Percentiles rank a stretch among this genome's conserved stretches.
These are phyloP conservation scores for Tachyglossus aculeatus DNA, from an alignment of 2,797 vertebrate genomes.

Conservation along the genomic window DNA sequence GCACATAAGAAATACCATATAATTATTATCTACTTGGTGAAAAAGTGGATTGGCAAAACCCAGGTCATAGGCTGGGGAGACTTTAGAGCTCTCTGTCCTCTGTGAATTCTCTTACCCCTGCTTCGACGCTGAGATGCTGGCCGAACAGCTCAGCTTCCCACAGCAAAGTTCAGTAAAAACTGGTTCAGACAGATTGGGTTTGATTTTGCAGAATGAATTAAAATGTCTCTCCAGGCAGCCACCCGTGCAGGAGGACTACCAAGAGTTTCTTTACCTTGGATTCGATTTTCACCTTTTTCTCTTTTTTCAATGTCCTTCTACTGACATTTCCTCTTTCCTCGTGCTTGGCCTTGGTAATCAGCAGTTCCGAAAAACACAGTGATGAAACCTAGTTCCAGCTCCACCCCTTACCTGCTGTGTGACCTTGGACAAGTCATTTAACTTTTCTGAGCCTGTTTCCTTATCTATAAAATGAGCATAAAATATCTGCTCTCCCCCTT, in stretches of 20 bases:
- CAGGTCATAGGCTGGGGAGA: not conserved
- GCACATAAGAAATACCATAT: too few relatives aligned
- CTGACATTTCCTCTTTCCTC: too few relatives aligned
- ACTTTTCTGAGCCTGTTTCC: too few relatives aligned
- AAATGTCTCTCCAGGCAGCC: not conserved
- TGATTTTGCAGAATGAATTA: not conserved
- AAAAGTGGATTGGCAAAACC: not conserved
- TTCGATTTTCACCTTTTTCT: not conserved
- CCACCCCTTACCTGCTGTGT: too few relatives aligned
- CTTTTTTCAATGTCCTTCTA: not conserved
- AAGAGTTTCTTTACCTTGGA: not conserved
- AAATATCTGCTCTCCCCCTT: too few relatives aligned
- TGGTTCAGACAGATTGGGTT: not conserved
- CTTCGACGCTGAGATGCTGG: not conserved
- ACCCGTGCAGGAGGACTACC: not conserved
- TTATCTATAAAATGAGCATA: too few relatives aligned
- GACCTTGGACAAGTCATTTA: too few relatives aligned
- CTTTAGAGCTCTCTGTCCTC: not conserved
- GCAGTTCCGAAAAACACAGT: too few relatives aligned
- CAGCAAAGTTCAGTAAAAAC: not conserved
- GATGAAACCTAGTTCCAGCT: too few relatives aligned
- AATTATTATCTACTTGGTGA: too few relatives aligned
- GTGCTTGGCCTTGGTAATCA: too few relatives aligned
- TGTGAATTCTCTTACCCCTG: not conserved
- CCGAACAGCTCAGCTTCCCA: not conserved